Evolutionary conservation across 2,113 vertebrate species (phyloP).

Genomic region (Eulemur macaco): DNA sequence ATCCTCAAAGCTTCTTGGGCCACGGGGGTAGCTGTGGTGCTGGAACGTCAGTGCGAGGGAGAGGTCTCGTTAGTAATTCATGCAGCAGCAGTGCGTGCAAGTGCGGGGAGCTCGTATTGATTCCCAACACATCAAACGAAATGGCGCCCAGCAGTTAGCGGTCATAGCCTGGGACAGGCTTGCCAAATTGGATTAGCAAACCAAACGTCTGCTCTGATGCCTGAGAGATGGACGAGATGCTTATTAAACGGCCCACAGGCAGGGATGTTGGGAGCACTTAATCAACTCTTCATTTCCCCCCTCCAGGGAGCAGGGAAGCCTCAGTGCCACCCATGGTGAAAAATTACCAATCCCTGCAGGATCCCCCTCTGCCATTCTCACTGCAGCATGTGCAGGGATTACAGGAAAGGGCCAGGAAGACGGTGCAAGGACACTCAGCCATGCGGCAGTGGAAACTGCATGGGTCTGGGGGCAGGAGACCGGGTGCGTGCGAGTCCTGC

Average conservation of each 20-base stretch:
- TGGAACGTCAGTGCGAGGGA: background rate
- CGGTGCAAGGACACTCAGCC: background rate
- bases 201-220: conserved; percentile 54
- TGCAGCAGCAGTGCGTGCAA: background rate
- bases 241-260: conserved; percentile 71
- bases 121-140: conserved; percentile 20
- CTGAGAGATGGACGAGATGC: conserved; percentile 66
- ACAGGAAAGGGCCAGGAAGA: conserved; percentile 14
- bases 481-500: rapidly evolving
- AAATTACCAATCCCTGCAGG: conserved; percentile 68
- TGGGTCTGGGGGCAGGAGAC: background rate
- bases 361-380: conserved; percentile 52
- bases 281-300: conserved; percentile 76
- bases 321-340: conserved; percentile 63
- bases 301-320: conserved; percentile 44
- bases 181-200: conserved; percentile 72
- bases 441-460: background rate
- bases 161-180: conserved; percentile 18
- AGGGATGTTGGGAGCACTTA: conserved; percentile 66
- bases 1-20: background rate
- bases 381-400: background rate
- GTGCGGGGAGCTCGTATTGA: background rate
- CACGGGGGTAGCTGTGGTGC: background rate
- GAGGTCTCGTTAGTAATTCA: background rate
- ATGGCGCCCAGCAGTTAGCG: conserved; percentile 38